A percentile compares a stretch with the other conserved stretches of the same genome.
Conservation (phyloP, 2,888 invertebrate genomes). For the Helicoverpa assulta region DNA sequence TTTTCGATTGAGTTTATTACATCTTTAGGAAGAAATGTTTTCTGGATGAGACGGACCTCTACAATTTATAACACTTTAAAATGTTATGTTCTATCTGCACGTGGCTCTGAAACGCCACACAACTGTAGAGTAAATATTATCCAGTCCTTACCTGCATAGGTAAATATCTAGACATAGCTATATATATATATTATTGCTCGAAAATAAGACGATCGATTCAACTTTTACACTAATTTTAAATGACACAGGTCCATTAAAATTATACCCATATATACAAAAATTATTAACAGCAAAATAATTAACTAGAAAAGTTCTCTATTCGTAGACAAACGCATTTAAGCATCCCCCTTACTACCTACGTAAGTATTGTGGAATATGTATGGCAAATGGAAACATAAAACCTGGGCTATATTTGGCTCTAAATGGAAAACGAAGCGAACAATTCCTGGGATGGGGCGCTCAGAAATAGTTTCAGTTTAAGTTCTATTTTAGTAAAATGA, state of each 20-base stretch:
- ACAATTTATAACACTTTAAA: no score
- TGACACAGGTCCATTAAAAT: no score
- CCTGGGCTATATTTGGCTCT: background rate
- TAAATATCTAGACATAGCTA: no score
- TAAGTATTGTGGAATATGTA: background rate
- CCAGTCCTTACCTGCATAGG: no score
- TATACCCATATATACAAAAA: no score
- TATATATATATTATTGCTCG: no score
- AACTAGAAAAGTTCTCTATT: background rate
- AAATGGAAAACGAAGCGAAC: slow-evolving; percentile 15
- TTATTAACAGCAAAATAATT: no score
- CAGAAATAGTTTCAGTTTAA: background rate
- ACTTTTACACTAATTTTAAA: no score
- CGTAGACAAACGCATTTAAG: background rate
- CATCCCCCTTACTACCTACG: background rate
- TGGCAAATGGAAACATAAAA: slow-evolving; percentile 10
- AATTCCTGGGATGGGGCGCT: slow-evolving; percentile 6
- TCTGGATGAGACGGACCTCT: background rate
- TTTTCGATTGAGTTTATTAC: slow-evolving; percentile 26
- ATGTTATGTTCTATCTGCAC: background rate
- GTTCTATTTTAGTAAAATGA: slow-evolving; percentile 9
- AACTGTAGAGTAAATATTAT: background rate
- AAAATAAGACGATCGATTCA: no score
- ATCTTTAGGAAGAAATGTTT: slow-evolving; percentile 12
- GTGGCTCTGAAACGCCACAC: background rate